These are phyloP conservation scores for Zeugodacus cucurbitae DNA, from an alignment of 1,140 invertebrate species.

Conservation along the genomic window DNA sequence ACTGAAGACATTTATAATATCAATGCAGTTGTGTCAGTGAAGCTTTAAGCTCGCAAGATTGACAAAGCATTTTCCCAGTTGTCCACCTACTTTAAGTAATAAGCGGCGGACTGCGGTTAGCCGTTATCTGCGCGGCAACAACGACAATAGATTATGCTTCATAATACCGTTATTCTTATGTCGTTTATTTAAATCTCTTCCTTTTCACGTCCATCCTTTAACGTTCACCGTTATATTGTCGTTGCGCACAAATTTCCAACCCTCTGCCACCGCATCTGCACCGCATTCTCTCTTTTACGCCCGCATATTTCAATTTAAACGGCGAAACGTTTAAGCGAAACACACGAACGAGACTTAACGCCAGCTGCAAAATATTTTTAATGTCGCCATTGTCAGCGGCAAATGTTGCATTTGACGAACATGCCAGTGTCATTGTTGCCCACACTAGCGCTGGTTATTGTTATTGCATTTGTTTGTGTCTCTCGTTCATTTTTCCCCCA, in stretches of 20 bases:
- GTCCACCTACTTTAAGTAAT: too few relatives aligned
- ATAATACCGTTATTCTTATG: too few relatives aligned
- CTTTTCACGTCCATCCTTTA: too few relatives aligned
- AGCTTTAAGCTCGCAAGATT: too few relatives aligned
- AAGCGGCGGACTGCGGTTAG: too few relatives aligned
- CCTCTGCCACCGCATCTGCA: too few relatives aligned
- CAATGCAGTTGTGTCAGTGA: too few relatives aligned
- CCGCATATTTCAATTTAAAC: background rate
- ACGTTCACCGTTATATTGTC: background rate
- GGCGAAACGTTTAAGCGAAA: background rate
- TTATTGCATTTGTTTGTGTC: background rate
- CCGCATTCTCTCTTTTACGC: background rate
- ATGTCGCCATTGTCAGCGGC: background rate
- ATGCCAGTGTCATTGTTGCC: background rate
- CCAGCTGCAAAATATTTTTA: slow-evolving; percentile 1
- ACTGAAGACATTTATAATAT: too few relatives aligned
- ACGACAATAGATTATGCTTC: too few relatives aligned
- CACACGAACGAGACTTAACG: background rate
- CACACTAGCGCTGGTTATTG: background rate
- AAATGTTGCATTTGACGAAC: slow-evolving; percentile 8
- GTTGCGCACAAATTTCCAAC: background rate
- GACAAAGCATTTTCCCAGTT: too few relatives aligned
- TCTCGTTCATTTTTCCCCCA: background rate
- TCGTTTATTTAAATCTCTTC: too few relatives aligned
- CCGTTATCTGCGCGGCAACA: too few relatives aligned